Percentiles rank a stretch among this genome's conserved stretches.
phyloP scores from a whole-genome alignment of 2,888 invertebrate genomes.

The Sarcophaga rosellei region DNA sequence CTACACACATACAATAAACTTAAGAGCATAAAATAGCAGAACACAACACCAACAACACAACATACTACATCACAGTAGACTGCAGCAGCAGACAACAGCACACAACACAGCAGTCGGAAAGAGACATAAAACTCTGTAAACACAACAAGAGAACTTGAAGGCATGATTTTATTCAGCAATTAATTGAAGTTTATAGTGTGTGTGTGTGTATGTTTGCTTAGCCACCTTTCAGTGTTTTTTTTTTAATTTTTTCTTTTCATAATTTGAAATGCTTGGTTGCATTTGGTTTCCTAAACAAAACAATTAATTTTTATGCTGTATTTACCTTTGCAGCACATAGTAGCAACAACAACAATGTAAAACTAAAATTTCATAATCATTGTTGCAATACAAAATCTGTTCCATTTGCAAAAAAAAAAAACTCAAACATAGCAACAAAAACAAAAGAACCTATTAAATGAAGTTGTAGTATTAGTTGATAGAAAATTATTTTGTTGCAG shows the following conservation, averaged over 20 bases:
- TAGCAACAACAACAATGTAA: background rate
- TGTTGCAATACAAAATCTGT: background rate
- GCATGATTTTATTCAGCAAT: background rate
- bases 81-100: background rate
- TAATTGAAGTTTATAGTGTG: background rate
- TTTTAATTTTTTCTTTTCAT: background rate
- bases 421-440: background rate
- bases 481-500: conserved; percentile 15
- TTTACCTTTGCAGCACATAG: background rate
- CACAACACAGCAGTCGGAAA: background rate
- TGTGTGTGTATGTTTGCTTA: background rate
- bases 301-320: background rate
- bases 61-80: background rate
- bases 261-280: background rate
- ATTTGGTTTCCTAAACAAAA: background rate
- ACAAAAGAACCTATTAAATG: background rate
- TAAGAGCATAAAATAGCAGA: conserved; percentile 54
- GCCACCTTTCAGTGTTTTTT: conserved; percentile 11
- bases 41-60: conserved; percentile 56
- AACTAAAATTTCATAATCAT: background rate
- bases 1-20: background rate
- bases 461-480: background rate
- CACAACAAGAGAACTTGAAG: background rate
- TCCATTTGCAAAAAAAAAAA: background rate
- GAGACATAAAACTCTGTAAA: conserved; percentile 4